Percentiles rank a stretch among this genome's conserved stretches.
Conservation (phyloP, 2,797 vertebrate genomes). For the Epinephelus awoara region DNA sequence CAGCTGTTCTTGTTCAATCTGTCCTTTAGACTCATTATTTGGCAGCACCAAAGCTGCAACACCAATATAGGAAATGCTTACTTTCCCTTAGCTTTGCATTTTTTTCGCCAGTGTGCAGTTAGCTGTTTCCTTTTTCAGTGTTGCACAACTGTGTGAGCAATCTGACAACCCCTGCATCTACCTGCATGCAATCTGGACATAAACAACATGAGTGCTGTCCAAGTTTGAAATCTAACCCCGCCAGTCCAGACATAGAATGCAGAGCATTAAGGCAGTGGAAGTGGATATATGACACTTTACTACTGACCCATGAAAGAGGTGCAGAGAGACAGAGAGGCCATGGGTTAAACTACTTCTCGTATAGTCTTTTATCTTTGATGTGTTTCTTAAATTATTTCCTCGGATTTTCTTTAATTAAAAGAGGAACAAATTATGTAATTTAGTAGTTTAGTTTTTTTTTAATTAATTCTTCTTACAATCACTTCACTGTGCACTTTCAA, state of each 20-base stretch:
- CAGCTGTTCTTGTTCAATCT: not conserved
- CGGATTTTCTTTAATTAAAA: not conserved
- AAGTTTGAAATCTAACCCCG: constrained; percentile 38
- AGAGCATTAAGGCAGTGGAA: constrained; percentile 36
- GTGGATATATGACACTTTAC: constrained; percentile 19
- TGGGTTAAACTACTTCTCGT: not conserved
- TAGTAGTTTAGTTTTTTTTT: too few relatives aligned
- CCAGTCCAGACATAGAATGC: constrained; percentile 25
- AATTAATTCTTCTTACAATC: too few relatives aligned
- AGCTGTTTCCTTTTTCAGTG: constrained; percentile 58
- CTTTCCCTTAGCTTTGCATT: constrained; percentile 57
- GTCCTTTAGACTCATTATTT: not conserved
- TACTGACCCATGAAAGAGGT: constrained; percentile 8
- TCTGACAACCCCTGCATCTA: constrained; percentile 6
- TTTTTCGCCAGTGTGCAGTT: constrained; percentile 36
- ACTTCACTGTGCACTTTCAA: not conserved
- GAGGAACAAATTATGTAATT: not conserved
- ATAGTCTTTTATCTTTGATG: not conserved
- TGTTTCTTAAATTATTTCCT: not conserved
- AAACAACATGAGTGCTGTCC: constrained; percentile 25
- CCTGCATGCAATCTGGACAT: constrained; percentile 4
- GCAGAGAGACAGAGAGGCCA: not conserved
- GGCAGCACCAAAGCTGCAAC: not conserved
- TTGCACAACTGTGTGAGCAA: constrained; percentile 40
- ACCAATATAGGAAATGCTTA: constrained; percentile 47